phyloP scores from a whole-genome alignment of 2,797 vertebrate species.

The Coregonus suidteri region DNA sequence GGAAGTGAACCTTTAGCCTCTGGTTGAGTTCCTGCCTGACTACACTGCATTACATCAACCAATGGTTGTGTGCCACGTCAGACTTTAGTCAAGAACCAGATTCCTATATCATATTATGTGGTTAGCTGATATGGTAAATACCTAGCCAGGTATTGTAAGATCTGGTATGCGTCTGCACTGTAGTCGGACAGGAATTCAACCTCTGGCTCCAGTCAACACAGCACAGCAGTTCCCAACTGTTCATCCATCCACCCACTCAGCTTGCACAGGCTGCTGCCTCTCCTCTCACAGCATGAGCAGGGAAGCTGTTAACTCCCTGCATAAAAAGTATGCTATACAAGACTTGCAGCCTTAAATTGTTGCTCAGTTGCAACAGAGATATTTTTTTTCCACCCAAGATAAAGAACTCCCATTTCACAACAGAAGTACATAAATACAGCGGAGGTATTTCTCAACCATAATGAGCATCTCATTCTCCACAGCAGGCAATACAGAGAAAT shows the following conservation, averaged over 20 bases:
- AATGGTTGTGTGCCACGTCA: no score
- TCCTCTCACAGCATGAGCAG: neutral
- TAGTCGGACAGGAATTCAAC: no score
- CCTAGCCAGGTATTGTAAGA: no score
- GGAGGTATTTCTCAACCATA: no score
- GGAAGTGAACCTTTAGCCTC: neutral
- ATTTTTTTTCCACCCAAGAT: neutral
- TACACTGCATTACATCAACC: neutral
- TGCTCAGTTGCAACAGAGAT: no score
- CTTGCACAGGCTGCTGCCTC: neutral
- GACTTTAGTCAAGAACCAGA: no score
- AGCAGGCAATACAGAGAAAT: neutral
- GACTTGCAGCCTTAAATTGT: no score
- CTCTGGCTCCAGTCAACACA: neutral
- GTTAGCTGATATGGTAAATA: neutral
- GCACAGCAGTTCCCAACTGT: neutral
- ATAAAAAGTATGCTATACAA: neutral
- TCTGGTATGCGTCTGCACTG: neutral
- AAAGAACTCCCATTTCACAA: neutral
- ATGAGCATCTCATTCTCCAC: neutral
- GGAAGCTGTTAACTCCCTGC: neutral
- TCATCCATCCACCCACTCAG: neutral
- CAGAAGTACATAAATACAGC: neutral
- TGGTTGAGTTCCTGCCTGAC: neutral
- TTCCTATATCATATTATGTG: neutral